phyloP scores from a whole-genome alignment of 92 coral and sea anemone genomes.

The Phymanthus crucifer region DNA sequence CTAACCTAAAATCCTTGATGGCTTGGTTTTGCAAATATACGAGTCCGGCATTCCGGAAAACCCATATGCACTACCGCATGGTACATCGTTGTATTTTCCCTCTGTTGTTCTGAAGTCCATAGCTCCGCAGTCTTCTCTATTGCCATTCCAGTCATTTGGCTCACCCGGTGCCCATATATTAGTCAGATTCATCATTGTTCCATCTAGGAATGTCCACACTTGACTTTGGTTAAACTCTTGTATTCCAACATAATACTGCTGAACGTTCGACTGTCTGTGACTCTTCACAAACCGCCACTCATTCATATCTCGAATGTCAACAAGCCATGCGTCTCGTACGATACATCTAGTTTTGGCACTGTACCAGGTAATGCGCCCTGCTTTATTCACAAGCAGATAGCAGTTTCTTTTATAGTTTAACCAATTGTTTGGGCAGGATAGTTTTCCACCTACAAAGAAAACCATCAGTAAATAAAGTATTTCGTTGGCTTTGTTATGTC shows the following conservation, averaged over 20 bases:
- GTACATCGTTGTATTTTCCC: slow-evolving; percentile 40
- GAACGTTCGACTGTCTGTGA: neutral
- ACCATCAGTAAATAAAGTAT: too few relatives aligned
- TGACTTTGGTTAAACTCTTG: slow-evolving; percentile 6
- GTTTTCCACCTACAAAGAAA: neutral
- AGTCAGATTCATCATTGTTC: slow-evolving; percentile 15
- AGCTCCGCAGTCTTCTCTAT: slow-evolving; percentile 35
- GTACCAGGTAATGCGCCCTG: slow-evolving; percentile 13
- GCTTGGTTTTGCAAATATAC: slow-evolving; percentile 13
- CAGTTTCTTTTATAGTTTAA: slow-evolving; percentile 4
- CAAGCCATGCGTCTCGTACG: slow-evolving; percentile 17
- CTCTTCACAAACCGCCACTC: slow-evolving; percentile 24
- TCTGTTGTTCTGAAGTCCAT: slow-evolving; percentile 31
- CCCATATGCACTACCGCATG: slow-evolving; percentile 12
- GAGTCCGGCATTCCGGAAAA: slow-evolving; percentile 19
- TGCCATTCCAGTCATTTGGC: slow-evolving; percentile 31
- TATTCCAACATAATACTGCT: slow-evolving; percentile 25
- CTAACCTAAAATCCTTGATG: slow-evolving; percentile 10
- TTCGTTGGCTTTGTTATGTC: too few relatives aligned
- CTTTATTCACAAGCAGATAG: slow-evolving; percentile 6
- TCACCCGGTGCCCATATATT: slow-evolving; percentile 33
- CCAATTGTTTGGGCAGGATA: slow-evolving; percentile 3
- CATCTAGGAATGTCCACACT: slow-evolving; percentile 24
- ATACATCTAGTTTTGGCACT: slow-evolving; percentile 9
- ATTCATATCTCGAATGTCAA: slow-evolving; percentile 22